These are phyloP conservation scores for Cynoglossus semilaevis DNA, from an alignment of 2,113 vertebrate species.

Conservation along the genomic window DNA sequence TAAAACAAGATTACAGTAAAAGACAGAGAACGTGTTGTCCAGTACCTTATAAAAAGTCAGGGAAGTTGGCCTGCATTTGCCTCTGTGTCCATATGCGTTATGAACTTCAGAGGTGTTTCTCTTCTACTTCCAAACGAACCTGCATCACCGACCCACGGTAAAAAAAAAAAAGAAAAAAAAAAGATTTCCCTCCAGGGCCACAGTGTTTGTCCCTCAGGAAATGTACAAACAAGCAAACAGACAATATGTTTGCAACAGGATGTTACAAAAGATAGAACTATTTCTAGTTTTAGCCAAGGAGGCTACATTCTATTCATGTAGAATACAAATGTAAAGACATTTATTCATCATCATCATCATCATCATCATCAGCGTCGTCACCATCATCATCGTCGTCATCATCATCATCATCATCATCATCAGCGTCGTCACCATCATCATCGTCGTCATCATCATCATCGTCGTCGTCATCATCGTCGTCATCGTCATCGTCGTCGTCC, in stretches of 20 bases:
- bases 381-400: conserved; percentile 59
- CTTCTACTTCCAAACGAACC: conserved; percentile 17
- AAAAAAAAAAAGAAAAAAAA: too few relatives aligned
- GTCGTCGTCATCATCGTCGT: conserved; percentile 55
- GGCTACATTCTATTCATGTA: conserved; percentile 28
- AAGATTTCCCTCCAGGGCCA: conserved; percentile 10
- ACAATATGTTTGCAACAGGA: conserved; percentile 22
- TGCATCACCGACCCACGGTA: conserved; percentile 22
- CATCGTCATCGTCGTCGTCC: conserved; percentile 48
- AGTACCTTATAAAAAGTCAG: background rate
- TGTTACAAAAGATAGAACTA: conserved; percentile 16
- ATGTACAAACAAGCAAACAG: conserved; percentile 29
- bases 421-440: conserved; percentile 51
- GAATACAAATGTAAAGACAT: conserved; percentile 34
- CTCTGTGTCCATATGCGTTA: conserved; percentile 10
- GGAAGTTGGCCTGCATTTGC: conserved; percentile 10
- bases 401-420: conserved; percentile 55
- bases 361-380: conserved; percentile 42
- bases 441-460: conserved; percentile 57
- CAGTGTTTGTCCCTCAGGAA: conserved; percentile 31
- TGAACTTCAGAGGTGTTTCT: conserved; percentile 2
- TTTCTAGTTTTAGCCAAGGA: conserved; percentile 18
- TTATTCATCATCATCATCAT: conserved; percentile 70
- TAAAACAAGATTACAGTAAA: conserved; percentile 37
- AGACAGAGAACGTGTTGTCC: background rate